A percentile compares a stretch with the other conserved stretches of the same genome.
phyloP scores from a whole-genome alignment of 2,888 invertebrate species.

The Lampropteryx suffumata region DNA sequence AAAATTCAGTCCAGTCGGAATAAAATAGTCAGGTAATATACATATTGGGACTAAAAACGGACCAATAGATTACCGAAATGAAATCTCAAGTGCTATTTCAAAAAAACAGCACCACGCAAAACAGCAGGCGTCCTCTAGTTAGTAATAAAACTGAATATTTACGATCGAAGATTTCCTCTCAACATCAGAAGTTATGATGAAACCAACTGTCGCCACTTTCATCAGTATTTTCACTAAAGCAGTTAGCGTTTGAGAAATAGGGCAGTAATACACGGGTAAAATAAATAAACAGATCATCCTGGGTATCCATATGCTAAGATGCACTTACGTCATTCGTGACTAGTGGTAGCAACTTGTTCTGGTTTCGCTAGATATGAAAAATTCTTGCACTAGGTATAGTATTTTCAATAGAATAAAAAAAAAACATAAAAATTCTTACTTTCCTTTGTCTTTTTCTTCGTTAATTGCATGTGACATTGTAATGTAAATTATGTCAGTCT shows the following conservation, averaged over 20 bases:
- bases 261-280: slow-evolving; percentile 34
- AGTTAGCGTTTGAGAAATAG: slow-evolving; percentile 32
- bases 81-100: too few species aligned
- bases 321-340: slow-evolving; percentile 37
- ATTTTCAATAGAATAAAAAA: too few species aligned
- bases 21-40: too few species aligned
- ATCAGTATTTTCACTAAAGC: slow-evolving; percentile 25
- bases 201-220: slow-evolving; percentile 32
- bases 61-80: too few species aligned
- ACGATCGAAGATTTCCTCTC: slow-evolving; percentile 25
- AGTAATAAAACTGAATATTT: slow-evolving; percentile 17
- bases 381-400: neutral
- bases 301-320: slow-evolving; percentile 32
- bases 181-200: slow-evolving; percentile 14
- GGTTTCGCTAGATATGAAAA: slow-evolving; percentile 11
- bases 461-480: too few species aligned
- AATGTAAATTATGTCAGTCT: too few species aligned
- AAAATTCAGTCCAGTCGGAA: too few species aligned
- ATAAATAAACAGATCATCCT: slow-evolving; percentile 33
- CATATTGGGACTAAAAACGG: too few species aligned
- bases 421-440: too few species aligned
- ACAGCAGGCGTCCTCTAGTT: neutral
- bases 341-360: slow-evolving; percentile 18
- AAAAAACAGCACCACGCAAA: too few species aligned
- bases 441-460: too few species aligned